Conservation (phyloP, 2,113 vertebrate genomes). For the Gambusia affinis region DNA sequence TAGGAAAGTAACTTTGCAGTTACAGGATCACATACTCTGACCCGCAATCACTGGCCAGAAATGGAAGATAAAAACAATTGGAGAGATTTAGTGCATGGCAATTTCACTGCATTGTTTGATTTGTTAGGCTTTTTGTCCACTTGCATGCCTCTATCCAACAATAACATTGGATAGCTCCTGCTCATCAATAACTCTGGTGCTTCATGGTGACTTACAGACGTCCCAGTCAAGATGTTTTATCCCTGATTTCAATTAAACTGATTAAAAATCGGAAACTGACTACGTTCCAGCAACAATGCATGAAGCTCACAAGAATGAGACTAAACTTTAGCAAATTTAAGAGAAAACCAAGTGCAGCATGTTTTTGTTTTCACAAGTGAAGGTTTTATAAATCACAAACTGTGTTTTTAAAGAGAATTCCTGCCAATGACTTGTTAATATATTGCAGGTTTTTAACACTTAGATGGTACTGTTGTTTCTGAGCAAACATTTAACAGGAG, state of each 20-base stretch:
- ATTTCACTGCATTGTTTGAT: slow-evolving; percentile 45
- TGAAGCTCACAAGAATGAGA: background rate
- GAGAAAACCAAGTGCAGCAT: background rate
- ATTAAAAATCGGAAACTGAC: background rate
- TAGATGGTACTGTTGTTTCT: too few species aligned
- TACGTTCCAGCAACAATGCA: background rate
- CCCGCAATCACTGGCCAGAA: slow-evolving; percentile 62
- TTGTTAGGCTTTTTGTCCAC: slow-evolving; percentile 44
- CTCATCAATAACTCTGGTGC: slow-evolving; percentile 48
- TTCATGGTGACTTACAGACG: slow-evolving; percentile 28
- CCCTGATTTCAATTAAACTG: background rate
- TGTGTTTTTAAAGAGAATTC: too few species aligned
- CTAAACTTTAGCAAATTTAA: background rate
- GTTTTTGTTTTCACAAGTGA: too few species aligned
- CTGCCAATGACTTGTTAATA: too few species aligned
- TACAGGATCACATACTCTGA: slow-evolving; percentile 15
- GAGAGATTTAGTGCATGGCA: slow-evolving; percentile 63
- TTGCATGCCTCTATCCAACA: slow-evolving; percentile 68
- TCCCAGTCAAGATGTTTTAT: background rate
- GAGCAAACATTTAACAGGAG: too few species aligned
- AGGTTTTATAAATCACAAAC: too few species aligned
- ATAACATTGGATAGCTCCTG: slow-evolving; percentile 8
- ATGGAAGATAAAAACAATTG: slow-evolving; percentile 62
- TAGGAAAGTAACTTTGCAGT: background rate
- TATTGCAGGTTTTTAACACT: too few species aligned